phyloP scores from a whole-genome alignment of 2,113 vertebrate genomes.

The Agelaius tricolor region DNA sequence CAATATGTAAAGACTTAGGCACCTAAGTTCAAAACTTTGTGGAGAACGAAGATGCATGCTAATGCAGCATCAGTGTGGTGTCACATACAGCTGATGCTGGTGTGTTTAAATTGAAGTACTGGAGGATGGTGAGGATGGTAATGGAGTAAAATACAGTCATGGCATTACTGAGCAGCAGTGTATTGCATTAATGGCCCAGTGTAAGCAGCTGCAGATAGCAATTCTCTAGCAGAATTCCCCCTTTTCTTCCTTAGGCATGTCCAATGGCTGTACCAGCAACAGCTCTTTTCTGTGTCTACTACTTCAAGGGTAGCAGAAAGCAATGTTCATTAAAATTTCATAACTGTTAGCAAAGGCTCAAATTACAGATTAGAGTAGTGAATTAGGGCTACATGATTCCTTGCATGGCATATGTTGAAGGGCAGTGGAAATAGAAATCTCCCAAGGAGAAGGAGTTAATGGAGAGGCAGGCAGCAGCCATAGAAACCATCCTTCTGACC shows the following conservation, averaged over 20 bases:
- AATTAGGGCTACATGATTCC: constrained; percentile 12
- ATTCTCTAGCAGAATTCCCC: neutral
- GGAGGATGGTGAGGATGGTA: neutral
- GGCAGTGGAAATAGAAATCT: neutral
- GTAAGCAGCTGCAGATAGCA: neutral
- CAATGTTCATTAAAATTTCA: constrained; percentile 50
- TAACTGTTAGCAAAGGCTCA: constrained; percentile 30
- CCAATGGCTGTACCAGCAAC: neutral
- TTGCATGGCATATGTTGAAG: neutral
- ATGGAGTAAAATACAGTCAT: neutral
- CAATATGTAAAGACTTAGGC: constrained; percentile 6
- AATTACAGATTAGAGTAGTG: constrained; percentile 23
- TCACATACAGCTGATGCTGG: neutral
- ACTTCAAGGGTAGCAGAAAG: neutral
- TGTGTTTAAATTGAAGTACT: neutral
- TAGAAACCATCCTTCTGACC: neutral
- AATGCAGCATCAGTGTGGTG: neutral
- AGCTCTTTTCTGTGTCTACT: neutral
- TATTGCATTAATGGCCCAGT: neutral
- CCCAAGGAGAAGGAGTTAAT: neutral
- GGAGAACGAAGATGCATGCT: neutral
- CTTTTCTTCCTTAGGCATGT: neutral
- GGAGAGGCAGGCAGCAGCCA: neutral
- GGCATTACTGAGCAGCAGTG: neutral
- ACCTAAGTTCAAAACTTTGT: constrained; percentile 29